Conservation (phyloP, 2,797 vertebrate genomes). For the Paguma larvata region DNA sequence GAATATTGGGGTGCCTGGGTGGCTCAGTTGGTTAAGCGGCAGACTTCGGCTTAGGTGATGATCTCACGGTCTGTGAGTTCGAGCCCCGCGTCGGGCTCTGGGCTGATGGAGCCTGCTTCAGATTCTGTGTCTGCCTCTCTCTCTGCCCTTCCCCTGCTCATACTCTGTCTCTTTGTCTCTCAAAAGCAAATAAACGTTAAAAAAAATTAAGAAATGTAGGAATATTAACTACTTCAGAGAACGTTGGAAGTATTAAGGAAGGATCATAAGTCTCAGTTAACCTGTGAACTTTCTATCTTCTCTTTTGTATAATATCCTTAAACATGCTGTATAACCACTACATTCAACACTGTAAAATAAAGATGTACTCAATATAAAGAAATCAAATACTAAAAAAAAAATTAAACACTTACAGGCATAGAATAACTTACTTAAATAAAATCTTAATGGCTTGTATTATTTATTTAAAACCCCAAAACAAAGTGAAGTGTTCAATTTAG, state of each 20-base stretch:
- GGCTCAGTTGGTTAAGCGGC: no score
- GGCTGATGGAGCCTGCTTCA: no score
- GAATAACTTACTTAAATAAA: conserved; percentile 32
- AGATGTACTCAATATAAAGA: background rate
- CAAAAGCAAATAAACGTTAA: no score
- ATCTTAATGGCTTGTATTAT: conserved; percentile 8
- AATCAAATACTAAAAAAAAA: background rate
- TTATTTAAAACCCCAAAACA: background rate
- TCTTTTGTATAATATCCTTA: background rate
- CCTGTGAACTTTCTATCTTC: background rate
- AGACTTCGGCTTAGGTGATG: no score
- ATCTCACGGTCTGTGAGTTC: no score
- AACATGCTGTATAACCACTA: background rate
- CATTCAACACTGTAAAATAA: background rate
- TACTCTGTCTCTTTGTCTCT: no score
- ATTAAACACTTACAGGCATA: background rate
- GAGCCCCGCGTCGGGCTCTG: no score
- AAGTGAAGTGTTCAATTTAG: background rate
- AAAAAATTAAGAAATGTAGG: background rate
- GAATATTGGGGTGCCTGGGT: background rate
- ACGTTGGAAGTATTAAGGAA: background rate
- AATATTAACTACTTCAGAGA: background rate
- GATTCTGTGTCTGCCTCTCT: no score
- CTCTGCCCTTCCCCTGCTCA: no score
- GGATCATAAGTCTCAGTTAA: background rate